A percentile compares a stretch with the other conserved stretches of the same genome.
These are phyloP conservation scores for Lithosia quadra DNA, from an alignment of 2,888 invertebrate species.

Conservation along the genomic window DNA sequence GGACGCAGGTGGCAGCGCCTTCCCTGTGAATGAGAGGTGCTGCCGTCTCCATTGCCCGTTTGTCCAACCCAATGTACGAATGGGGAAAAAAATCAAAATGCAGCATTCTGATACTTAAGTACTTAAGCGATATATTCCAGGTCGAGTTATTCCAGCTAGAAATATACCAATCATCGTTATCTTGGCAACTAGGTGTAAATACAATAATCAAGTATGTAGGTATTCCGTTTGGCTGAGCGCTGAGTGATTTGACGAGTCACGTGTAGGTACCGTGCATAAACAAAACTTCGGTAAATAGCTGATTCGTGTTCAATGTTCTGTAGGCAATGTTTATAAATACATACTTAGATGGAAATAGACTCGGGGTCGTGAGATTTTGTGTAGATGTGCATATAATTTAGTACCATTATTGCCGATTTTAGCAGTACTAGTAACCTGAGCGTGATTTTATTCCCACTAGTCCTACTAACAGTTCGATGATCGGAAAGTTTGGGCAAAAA, in stretches of 20 bases:
- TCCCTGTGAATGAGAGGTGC: too few species aligned
- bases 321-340: constrained; percentile 9
- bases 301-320: constrained; percentile 26
- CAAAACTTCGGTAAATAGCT: constrained; percentile 32
- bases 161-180: not conserved
- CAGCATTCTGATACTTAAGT: not conserved
- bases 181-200: not conserved
- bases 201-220: not conserved
- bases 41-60: too few species aligned
- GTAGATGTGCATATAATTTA: not conserved
- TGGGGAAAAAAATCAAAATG: too few species aligned
- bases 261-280: constrained; percentile 26
- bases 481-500: too few species aligned
- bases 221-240: constrained; percentile 5
- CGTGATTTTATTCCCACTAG: too few species aligned
- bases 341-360: constrained; percentile 31
- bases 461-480: too few species aligned
- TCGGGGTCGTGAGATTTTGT: not conserved
- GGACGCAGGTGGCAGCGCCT: too few species aligned
- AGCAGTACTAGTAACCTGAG: not conserved
- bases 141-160: not conserved
- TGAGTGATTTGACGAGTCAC: constrained; percentile 15
- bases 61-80: too few species aligned
- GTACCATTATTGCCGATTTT: not conserved
- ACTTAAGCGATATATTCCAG: not conserved